phyloP scores from a whole-genome alignment of 2,797 vertebrate genomes.

The Botia almorhae region DNA sequence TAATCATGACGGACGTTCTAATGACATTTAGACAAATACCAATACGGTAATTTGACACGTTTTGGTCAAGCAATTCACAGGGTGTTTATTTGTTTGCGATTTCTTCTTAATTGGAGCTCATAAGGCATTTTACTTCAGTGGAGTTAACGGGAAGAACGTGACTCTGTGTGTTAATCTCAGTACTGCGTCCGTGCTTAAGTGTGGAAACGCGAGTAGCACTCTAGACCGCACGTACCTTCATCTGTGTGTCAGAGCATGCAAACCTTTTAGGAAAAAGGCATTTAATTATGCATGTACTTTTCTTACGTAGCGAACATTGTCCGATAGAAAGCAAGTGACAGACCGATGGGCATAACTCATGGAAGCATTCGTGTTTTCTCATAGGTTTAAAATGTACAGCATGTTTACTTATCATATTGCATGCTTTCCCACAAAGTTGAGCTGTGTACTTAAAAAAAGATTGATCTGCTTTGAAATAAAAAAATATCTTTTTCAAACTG shows the following conservation, averaged over 20 bases:
- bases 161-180: constrained; percentile 28
- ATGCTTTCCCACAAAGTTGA: constrained; percentile 5
- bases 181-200: neutral
- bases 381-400: neutral
- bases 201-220: constrained; percentile 64
- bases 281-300: constrained; percentile 79
- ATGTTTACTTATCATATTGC: neutral
- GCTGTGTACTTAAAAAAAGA: neutral
- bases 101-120: neutral
- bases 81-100: neutral
- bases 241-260: constrained; percentile 66
- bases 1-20: neutral
- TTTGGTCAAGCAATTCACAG: neutral
- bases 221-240: constrained; percentile 68
- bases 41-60: neutral
- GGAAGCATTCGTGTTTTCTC: too few relatives aligned
- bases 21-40: neutral
- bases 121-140: neutral
- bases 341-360: constrained; percentile 52
- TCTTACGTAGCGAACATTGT: constrained; percentile 62
- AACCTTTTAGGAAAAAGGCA: constrained; percentile 80
- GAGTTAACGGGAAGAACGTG: constrained; percentile 12
- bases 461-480: neutral
- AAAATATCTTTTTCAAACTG: neutral
- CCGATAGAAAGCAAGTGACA: constrained; percentile 25